phyloP scores from a whole-genome alignment of 2,113 vertebrate species.

The Campylomormyrus numenius region DNA sequence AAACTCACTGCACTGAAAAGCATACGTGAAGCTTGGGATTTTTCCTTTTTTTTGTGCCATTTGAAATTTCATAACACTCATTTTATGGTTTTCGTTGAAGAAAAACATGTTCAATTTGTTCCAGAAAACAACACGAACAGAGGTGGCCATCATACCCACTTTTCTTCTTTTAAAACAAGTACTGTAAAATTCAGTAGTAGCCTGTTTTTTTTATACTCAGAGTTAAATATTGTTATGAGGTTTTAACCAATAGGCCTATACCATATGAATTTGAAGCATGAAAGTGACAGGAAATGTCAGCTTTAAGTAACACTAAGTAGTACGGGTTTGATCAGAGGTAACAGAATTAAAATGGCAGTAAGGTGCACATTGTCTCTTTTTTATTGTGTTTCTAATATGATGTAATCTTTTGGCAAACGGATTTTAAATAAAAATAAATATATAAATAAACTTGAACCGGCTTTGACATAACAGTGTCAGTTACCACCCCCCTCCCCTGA shows the following conservation, averaged over 20 bases:
- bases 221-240: neutral
- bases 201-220: neutral
- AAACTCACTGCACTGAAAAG: neutral
- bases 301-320: neutral
- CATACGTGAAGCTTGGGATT: neutral
- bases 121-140: neutral
- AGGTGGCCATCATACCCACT: neutral
- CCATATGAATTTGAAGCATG: neutral
- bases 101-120: neutral
- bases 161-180: neutral
- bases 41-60: neutral
- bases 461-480: constrained; percentile 8
- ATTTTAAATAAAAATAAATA: constrained; percentile 46
- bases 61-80: neutral
- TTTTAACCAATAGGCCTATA: neutral
- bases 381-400: constrained; percentile 2
- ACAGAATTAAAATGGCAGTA: neutral
- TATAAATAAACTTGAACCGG: neutral
- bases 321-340: constrained; percentile 16
- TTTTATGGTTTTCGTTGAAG: neutral
- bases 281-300: neutral
- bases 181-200: constrained; percentile 1
- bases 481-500: neutral
- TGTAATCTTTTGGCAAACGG: neutral
- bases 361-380: neutral